phyloP scores from a whole-genome alignment of 2,797 vertebrate genomes.

The Masticophis lateralis region DNA sequence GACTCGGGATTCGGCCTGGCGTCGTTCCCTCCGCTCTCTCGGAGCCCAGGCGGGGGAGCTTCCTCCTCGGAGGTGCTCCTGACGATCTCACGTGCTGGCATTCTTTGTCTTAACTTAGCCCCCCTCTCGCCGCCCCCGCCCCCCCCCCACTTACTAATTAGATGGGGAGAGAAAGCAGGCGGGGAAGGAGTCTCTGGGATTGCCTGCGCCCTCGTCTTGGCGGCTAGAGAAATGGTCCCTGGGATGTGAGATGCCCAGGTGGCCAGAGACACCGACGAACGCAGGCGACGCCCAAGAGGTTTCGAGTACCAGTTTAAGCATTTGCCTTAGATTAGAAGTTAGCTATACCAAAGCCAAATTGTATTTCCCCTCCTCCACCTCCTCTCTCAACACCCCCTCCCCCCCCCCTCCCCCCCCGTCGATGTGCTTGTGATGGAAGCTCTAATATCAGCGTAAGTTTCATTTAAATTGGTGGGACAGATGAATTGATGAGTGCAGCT shows the following conservation, averaged over 20 bases:
- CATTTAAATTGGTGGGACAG: not conserved
- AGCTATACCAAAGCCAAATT: not conserved
- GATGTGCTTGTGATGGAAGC: not conserved
- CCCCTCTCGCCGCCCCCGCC: not conserved
- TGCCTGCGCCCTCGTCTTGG: not conserved
- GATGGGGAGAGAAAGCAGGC: not conserved
- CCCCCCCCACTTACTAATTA: not conserved
- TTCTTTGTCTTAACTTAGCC: not conserved
- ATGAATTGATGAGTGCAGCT: not conserved
- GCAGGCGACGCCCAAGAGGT: not conserved
- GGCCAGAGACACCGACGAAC: not conserved
- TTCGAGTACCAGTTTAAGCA: not conserved
- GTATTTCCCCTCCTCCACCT: not conserved
- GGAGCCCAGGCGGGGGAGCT: not conserved
- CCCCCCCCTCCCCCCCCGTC: rapidly evolving
- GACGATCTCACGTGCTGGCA: not conserved
- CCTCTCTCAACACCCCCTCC: not conserved
- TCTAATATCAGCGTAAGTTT: not conserved
- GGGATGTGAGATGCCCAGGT: not conserved
- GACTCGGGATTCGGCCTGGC: not conserved
- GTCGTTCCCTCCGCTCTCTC: not conserved
- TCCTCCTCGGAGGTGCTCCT: not conserved
- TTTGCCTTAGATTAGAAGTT: not conserved
- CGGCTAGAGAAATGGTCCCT: not conserved
- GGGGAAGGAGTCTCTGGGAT: not conserved